phyloP scores from a whole-genome alignment of 2,113 vertebrate species.

The Etia nguti region DNA sequence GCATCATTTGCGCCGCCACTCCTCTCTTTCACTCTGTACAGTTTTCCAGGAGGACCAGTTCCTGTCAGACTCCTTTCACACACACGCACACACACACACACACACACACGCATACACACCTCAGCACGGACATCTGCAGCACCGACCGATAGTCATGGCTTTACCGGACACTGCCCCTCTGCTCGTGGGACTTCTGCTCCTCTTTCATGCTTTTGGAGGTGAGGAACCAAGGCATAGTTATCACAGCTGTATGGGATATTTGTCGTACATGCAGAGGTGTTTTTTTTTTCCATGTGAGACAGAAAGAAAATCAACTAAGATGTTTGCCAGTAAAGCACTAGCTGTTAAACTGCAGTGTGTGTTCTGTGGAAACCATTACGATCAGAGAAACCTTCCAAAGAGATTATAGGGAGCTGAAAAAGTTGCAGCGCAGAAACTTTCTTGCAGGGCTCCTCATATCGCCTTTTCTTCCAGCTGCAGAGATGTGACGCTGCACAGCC shows the following conservation, averaged over 20 bases:
- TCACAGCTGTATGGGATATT: background rate
- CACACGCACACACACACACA: background rate
- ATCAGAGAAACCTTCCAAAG: background rate
- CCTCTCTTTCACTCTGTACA: background rate
- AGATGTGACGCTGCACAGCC: background rate
- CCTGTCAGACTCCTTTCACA: constrained; percentile 7
- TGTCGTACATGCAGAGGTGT: background rate
- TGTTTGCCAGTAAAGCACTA: background rate
- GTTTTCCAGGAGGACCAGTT: constrained; percentile 1
- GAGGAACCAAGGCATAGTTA: constrained; percentile 11
- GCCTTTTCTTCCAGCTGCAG: background rate
- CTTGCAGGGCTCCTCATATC: background rate
- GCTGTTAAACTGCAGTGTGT: background rate
- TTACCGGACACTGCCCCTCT: constrained; percentile 9
- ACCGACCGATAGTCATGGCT: constrained; percentile 50
- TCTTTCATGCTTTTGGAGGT: constrained; percentile 63
- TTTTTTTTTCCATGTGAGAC: background rate
- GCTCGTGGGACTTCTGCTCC: constrained; percentile 51
- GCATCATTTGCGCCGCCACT: constrained; percentile 8
- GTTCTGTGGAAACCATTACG: background rate
- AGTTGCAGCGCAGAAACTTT: background rate
- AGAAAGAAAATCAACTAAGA: background rate
- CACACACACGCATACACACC: background rate
- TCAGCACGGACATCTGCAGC: constrained; percentile 5
- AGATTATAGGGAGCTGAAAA: background rate